Base-by-base conservation (phyloP, 2,797 vertebrate species). In the Myotis vivesi region DNA sequence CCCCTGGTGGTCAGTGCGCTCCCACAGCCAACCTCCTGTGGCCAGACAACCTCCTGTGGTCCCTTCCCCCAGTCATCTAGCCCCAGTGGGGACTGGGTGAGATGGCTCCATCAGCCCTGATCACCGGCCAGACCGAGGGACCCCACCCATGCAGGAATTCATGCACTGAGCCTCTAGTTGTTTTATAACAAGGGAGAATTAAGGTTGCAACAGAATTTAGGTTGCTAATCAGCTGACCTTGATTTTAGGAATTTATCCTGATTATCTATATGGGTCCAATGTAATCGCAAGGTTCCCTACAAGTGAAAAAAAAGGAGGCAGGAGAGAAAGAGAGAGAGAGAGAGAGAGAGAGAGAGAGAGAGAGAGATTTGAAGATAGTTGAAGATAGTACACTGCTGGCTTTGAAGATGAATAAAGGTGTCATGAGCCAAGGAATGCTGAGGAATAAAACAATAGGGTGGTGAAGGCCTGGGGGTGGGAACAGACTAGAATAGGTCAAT, bases 91-190 rank as follows among this genome's bases (percentile, higher is more conserved):
- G 28, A 62, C 28, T 30, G 12, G 25, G 59, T 62, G 28, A 62
- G 59, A 62, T 62, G 12, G 12, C 59, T 13, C 59, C 12, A 62
- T 30, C 0, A 1, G 2, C 28, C 59, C 59, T 30, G 59, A 62
- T 30, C 6, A 0, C 25, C 0, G 1, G 28, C 28, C 28, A 62
- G 59, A 62, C 5, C 5, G 5, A 62, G 23, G 59, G 59, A 62
- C 59, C 28, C 28, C 28, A 62, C 5, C 5, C 59, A 30, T 57
- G 9, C 23, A 57, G 6, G 12, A 62, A 62, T 46, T 46, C 46
- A 46, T 15, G 46, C 46, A 46, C 12, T 12, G 13, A 3, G 46
- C 12, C 46, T 46, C 46, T 46, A 46, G 46, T 28, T 73, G 10
- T 46, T 23, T 53, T 9, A 17, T 7, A 1, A 30, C 8, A 89